Conservation (phyloP, 2,888 invertebrate species). For the Trissolcus japonicus region DNA sequence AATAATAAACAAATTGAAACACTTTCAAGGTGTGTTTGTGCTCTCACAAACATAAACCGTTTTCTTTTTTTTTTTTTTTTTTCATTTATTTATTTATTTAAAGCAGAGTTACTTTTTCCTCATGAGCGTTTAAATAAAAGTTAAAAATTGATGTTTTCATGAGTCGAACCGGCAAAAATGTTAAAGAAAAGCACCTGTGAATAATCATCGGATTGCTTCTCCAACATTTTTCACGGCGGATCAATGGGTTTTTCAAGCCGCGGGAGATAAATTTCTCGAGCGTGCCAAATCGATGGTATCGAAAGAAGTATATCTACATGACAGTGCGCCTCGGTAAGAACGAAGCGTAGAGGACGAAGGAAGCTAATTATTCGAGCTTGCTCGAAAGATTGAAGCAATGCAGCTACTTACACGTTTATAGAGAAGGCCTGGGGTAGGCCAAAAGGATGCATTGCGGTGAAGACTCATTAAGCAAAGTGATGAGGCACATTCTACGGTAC, state of each 20-base stretch:
- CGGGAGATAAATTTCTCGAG: conserved; percentile 2
- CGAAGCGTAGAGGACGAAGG: conserved; percentile 47
- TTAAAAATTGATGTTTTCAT: no score
- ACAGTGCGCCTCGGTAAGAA: conserved; percentile 27
- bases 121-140: no score
- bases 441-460: conserved; percentile 46
- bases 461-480: conserved; percentile 66
- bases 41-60: no score
- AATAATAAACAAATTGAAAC: conserved; percentile 1
- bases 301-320: neutral
- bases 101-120: no score
- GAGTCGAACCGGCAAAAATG: no score
- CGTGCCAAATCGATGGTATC: neutral
- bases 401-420: conserved; percentile 38
- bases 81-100: no score
- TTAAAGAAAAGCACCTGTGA: conserved; percentile 11
- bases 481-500: conserved; percentile 64
- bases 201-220: conserved; percentile 11
- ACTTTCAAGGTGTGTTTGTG: no score
- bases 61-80: no score
- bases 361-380: conserved; percentile 55
- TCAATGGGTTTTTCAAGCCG: conserved; percentile 9
- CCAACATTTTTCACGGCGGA: conserved; percentile 4
- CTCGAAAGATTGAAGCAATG: conserved; percentile 52
- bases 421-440: conserved; percentile 4